Base-by-base conservation (phyloP, 2,888 invertebrate genomes). In the Drosophila lacicola region DNA sequence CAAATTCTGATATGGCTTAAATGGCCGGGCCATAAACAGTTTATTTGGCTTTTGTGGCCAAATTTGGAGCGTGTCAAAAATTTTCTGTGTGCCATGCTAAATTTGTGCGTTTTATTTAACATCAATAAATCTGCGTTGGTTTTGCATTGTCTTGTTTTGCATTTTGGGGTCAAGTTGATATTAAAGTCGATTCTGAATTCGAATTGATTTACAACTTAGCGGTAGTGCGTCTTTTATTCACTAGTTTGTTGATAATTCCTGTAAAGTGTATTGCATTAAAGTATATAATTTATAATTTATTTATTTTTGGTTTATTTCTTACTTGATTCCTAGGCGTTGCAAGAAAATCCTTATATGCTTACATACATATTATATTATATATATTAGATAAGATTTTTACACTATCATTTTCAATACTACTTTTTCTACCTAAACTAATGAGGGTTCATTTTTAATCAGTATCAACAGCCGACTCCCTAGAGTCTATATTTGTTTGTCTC, bases 161-260 rank as follows among this genome's bases (percentile, higher is more conserved):
- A 37, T 14, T 50, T 79, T 61, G 61, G 65, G 86, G 83, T 84
- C 86, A 83, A 69, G 64, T 70, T 74, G 72, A 66, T 76, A 49
- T 14, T 62, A 17, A 14, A 51, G 17, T 56, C 62, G 55, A 50
- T 41, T 65, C 37, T 19, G 17, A 36, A 42, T 62, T 62, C 51
- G 58, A 65, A 50, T 76, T 83, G 75, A 80, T 83, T 82, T 70
- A 85, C 64, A 72, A 71, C 63, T 49, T 67, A 78, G 69, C 82
- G 64, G 54, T 65, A 50, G 25, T 49, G 58, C n/a, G 37, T 6
- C 6, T 44, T 37, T 41, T 33, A 29, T 29, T 29, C 2, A 29
- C 2, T 29, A 29, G 29, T 8, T 29, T 29, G 29, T 29, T 29
- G 29, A 8, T 29, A 29, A 29, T 29, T 29, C 29, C 29, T 29